Evolutionary conservation across 1,140 invertebrate genomes (phyloP), one percentile per base, ranked within the genome.

Genomic region (Palaemon carinicauda): DNA sequence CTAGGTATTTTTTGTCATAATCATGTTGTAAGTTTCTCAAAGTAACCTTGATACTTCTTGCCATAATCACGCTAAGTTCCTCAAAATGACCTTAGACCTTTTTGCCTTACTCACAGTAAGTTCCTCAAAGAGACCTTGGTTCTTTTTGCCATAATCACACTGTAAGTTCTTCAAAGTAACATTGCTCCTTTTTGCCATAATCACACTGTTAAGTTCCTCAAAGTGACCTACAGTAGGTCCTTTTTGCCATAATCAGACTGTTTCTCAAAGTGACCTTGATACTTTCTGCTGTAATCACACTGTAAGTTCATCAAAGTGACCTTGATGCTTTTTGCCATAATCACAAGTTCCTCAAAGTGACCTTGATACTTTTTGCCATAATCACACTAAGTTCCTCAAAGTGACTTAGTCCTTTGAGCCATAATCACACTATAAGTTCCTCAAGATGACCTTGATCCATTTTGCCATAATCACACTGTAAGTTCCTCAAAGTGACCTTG

Each of bases 221-320:
- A 97, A 24, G 96, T 97, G 56, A 96, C 96, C 21, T 94, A 97
- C n/a, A n/a, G n/a, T n/a, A n/a, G 50, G 93, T 97, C 60, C 96
- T 96, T 90, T 96, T 96, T 91, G 93, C 91, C 12, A 73, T 88
- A 12, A 60, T 87, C 3, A 88, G 91, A 90, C 90, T 69, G 69
- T 77, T 65, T 79, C 24, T n/a, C 51, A 93, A 97, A 24, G 96
- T 97, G 56, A 96, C 96, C 21, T 94, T 97, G 50, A 93, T 97
- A 56, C 96, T 96, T 90, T 96, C 96, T 91, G 93, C 91, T 5
- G 56, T 88, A 12, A 60, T 87, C 3, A 88, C 91, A 90, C 90
- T 69, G 69, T 77, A 56, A 74, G 82, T 78, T 65, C 81, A 17
- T n/a, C 51, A 93, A 97, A 24, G 96, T 97, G 56, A 96, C 96